A percentile compares a stretch with the other conserved stretches of the same genome.
phyloP scores from a whole-genome alignment of 2,797 vertebrate species.

The Artibeus jamaicensis region DNA sequence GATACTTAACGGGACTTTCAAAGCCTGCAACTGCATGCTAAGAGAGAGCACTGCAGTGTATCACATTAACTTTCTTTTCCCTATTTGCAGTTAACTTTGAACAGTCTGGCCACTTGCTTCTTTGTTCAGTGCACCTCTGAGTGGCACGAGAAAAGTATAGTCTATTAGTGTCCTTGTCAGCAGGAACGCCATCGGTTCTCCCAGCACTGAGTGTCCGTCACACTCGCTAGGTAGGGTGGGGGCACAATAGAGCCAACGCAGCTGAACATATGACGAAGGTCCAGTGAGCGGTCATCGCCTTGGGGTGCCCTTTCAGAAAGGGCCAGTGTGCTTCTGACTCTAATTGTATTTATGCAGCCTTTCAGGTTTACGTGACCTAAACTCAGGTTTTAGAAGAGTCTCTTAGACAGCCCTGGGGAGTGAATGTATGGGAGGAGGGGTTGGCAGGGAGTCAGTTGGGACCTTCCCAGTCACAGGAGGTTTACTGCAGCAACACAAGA shows the following conservation, averaged over 20 bases:
- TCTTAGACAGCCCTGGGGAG: background rate
- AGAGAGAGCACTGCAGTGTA: slow-evolving; percentile 81
- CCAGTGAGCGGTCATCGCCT: slow-evolving; percentile 54
- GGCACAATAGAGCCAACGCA: slow-evolving; percentile 81
- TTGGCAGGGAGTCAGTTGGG: background rate
- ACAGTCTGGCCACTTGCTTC: slow-evolving; percentile 73
- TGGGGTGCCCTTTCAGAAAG: slow-evolving; percentile 79
- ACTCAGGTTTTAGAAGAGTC: background rate
- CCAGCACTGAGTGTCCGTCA: slow-evolving; percentile 83
- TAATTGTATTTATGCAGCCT: background rate
- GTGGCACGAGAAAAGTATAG: slow-evolving; percentile 73
- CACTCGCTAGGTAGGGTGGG: slow-evolving; percentile 84
- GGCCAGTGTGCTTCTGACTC: background rate
- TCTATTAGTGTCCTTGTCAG: slow-evolving; percentile 73
- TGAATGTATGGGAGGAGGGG: background rate
- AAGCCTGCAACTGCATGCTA: slow-evolving; percentile 84
- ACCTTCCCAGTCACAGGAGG: slow-evolving; percentile 44
- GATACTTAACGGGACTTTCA: slow-evolving; percentile 88
- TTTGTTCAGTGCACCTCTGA: slow-evolving; percentile 69
- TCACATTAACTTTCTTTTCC: slow-evolving; percentile 81
- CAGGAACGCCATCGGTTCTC: slow-evolving; percentile 81
- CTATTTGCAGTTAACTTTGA: slow-evolving; percentile 84
- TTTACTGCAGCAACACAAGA: slow-evolving; percentile 58
- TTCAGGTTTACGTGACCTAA: background rate
- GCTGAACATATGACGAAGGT: slow-evolving; percentile 81